phyloP scores from a whole-genome alignment of 2,888 invertebrate species.

The Lasius fuliginosus region DNA sequence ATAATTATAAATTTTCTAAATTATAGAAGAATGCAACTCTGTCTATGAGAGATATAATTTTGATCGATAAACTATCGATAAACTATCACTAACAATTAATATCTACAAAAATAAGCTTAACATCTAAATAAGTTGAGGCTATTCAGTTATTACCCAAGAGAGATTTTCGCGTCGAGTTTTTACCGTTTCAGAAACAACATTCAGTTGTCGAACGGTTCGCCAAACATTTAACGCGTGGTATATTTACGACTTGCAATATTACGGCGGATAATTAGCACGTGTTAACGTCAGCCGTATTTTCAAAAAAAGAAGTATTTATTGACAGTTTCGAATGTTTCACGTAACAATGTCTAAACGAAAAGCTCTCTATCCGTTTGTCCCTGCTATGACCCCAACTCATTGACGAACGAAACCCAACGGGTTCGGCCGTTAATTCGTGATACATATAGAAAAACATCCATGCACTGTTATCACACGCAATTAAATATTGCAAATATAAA shows the following conservation, averaged over 20 bases:
- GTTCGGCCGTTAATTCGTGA: not conserved
- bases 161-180: constrained; percentile 1
- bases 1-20: not conserved
- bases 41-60: not conserved
- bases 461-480: constrained; percentile 65
- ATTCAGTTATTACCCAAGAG: not conserved
- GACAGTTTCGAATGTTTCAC: constrained; percentile 13
- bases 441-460: constrained; percentile 58
- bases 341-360: constrained; percentile 38
- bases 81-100: not conserved
- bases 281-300: constrained; percentile 45
- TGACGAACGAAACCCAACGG: constrained; percentile 15
- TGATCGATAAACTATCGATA: not conserved
- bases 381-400: constrained; percentile 41
- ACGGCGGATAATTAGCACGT: constrained; percentile 42
- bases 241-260: constrained; percentile 43
- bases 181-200: not conserved
- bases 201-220: not conserved
- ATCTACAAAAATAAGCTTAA: not conserved
- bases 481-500: constrained; percentile 64
- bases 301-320: constrained; percentile 19
- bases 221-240: constrained; percentile 8
- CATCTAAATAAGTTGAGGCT: constrained; percentile 29
- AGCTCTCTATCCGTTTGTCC: constrained; percentile 3
- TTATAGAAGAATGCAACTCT: not conserved